Percentiles rank a stretch among this genome's conserved stretches.
Evolutionary conservation across 2,113 vertebrate genomes (phyloP).

Genomic region (Datnioides undecimradiatus): DNA sequence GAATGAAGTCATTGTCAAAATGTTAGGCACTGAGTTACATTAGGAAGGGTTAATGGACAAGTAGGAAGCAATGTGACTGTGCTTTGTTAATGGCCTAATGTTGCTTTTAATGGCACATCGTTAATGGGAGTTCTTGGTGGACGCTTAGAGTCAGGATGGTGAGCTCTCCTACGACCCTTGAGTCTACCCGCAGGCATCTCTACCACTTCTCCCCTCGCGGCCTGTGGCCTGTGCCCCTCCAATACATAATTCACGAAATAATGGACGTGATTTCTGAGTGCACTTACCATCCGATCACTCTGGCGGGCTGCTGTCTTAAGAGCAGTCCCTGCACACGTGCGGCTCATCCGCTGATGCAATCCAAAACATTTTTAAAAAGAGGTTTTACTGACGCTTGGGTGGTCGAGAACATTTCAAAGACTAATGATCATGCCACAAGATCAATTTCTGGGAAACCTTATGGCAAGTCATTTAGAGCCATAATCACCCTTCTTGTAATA

Average conservation of each 20-base stretch:
- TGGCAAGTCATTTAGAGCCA: conserved; percentile 69
- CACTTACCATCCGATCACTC: conserved; percentile 78
- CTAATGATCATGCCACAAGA: conserved; percentile 76
- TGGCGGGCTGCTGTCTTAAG: conserved; percentile 73
- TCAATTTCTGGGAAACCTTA: conserved; percentile 78
- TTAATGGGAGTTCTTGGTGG: conserved; percentile 67
- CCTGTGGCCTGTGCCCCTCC: conserved; percentile 60
- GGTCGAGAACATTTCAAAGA: conserved; percentile 75
- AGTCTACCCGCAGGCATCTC: conserved; percentile 59
- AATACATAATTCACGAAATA: conserved; percentile 86
- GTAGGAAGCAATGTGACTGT: conserved; percentile 56
- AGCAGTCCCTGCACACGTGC: conserved; percentile 42
- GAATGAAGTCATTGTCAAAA: conserved; percentile 66
- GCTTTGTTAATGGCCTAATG: conserved; percentile 82
- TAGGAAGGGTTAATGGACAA: conserved; percentile 74
- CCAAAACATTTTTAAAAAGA: conserved; percentile 76
- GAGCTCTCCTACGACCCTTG: conserved; percentile 56
- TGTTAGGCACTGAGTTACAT: conserved; percentile 59
- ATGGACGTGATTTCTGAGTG: conserved; percentile 84
- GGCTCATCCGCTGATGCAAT: conserved; percentile 68
- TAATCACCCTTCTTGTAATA: conserved; percentile 66
- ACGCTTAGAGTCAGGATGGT: conserved; percentile 58
- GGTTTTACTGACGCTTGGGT: conserved; percentile 61
- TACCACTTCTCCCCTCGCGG: conserved; percentile 50
- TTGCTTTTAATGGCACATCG: conserved; percentile 79